Percentiles rank a stretch among this genome's conserved stretches.
These are phyloP conservation scores for Pelochelys cantorii DNA, from an alignment of 2,797 vertebrate genomes.

Conservation along the genomic window DNA sequence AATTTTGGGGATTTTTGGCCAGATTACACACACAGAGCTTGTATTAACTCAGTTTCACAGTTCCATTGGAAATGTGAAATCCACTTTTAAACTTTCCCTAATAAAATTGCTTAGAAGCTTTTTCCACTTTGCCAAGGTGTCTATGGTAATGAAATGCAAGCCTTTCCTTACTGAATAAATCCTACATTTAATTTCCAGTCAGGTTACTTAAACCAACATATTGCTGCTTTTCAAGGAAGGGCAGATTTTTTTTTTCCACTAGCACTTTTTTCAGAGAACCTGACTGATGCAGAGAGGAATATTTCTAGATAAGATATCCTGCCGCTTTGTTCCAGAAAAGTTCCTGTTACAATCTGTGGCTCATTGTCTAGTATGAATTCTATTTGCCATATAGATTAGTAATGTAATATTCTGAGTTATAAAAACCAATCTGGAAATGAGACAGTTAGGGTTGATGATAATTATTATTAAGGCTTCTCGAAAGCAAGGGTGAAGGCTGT, in stretches of 20 bases:
- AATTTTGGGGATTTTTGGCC: fast-evolving
- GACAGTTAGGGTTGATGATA: fast-evolving
- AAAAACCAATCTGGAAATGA: not conserved
- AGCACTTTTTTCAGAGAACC: not conserved
- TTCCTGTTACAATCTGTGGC: not conserved
- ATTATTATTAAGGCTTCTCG: not conserved
- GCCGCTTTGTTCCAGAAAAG: not conserved
- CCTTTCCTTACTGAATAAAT: no score
- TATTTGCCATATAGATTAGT: not conserved
- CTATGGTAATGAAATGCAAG: not conserved
- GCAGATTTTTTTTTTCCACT: not conserved
- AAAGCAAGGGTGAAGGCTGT: not conserved
- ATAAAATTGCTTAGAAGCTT: not conserved
- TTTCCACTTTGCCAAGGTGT: not conserved
- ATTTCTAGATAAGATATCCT: not conserved
- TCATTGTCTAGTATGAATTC: not conserved
- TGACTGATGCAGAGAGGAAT: not conserved
- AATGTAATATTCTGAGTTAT: not conserved
- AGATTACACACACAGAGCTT: not conserved
- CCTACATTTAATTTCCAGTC: not conserved
- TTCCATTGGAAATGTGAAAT: not conserved
- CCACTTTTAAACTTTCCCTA: not conserved
- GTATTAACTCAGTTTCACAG: not conserved
- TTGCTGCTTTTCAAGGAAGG: not conserved
- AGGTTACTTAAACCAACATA: fast-evolving